These are phyloP conservation scores for Apolygus lucorum DNA, from an alignment of 1,140 invertebrate species.

Conservation along the genomic window DNA sequence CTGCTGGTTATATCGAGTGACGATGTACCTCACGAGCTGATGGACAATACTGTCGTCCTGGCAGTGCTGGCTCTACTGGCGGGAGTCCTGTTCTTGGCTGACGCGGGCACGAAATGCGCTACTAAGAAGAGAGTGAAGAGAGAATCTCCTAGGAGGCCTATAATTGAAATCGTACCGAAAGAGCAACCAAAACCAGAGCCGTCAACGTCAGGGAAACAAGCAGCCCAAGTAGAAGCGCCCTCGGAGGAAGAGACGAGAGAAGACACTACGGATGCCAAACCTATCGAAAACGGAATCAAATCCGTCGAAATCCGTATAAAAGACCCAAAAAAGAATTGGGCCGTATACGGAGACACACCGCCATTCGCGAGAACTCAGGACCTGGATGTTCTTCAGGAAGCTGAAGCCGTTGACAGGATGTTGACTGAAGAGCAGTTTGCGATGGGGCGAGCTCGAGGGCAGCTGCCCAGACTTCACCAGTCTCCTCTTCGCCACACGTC, in stretches of 20 bases:
- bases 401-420: slow-evolving; percentile 13
- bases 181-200: slow-evolving; percentile 16
- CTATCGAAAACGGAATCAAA: slow-evolving; percentile 19
- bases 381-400: slow-evolving; percentile 3
- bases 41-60: slow-evolving; percentile 60
- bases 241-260: neutral
- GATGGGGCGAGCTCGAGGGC: neutral
- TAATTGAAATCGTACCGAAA: slow-evolving; percentile 9
- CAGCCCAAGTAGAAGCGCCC: neutral
- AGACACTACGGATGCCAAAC: slow-evolving; percentile 1
- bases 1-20: slow-evolving; percentile 59
- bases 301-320: slow-evolving; percentile 28
- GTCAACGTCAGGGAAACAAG: neutral
- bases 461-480: slow-evolving; percentile 15
- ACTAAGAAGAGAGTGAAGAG: slow-evolving; percentile 17
- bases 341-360: slow-evolving; percentile 12
- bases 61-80: slow-evolving; percentile 57
- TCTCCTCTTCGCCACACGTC: slow-evolving; percentile 23
- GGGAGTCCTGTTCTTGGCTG: slow-evolving; percentile 55
- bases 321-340: slow-evolving; percentile 22
- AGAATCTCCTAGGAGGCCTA: neutral
- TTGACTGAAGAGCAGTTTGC: slow-evolving; percentile 14
- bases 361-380: neutral
- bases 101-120: slow-evolving; percentile 42
- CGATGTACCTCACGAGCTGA: slow-evolving; percentile 52